These are phyloP conservation scores for Nothoprocta perdicaria DNA, from an alignment of 2,113 vertebrate species.

Conservation along the genomic window DNA sequence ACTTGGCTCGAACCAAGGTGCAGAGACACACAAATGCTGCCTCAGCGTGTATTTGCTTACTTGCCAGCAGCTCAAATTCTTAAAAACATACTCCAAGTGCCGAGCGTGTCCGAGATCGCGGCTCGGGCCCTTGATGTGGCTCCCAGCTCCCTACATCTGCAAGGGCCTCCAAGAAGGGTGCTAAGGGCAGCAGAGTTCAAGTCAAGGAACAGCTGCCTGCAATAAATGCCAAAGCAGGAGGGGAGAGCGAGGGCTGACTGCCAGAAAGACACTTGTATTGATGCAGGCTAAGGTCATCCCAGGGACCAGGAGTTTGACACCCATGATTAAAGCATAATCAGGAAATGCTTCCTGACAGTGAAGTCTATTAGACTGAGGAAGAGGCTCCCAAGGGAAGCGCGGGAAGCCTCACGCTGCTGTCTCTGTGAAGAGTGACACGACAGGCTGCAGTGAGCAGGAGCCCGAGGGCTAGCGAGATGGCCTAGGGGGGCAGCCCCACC, in stretches of 20 bases:
- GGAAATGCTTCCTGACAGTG: conserved; percentile 40
- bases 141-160: neutral
- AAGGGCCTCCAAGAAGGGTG: neutral
- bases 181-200: neutral
- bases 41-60: neutral
- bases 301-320: conserved; percentile 12
- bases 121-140: neutral
- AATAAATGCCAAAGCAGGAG: neutral
- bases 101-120: rapidly evolving
- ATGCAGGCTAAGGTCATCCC: neutral
- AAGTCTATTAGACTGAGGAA: conserved; percentile 33
- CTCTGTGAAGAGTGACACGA: neutral
- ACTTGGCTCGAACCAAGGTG: conserved; percentile 6
- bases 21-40: neutral
- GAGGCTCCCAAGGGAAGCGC: neutral
- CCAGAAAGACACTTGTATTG: neutral
- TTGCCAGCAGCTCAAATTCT: conserved; percentile 8
- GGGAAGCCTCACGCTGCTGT: neutral
- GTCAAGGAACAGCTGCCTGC: neutral
- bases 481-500: neutral
- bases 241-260: neutral
- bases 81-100: neutral
- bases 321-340: conserved; percentile 5
- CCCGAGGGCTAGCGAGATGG: neutral
- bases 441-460: neutral